phyloP scores from a whole-genome alignment of 2,113 vertebrate genomes.

The Eidolon helvum region DNA sequence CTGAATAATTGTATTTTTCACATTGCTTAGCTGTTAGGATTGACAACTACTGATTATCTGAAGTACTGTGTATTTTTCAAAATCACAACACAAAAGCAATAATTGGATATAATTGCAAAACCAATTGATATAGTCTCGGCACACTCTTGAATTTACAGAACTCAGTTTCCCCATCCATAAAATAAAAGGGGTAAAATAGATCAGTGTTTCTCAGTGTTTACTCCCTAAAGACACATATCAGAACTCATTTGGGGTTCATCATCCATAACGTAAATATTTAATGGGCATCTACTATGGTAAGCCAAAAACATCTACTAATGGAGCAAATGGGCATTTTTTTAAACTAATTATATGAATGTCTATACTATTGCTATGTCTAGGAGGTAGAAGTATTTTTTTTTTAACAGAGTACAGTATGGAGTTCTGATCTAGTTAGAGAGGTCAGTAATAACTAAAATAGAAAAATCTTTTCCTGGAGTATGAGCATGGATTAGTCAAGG shows the following conservation, averaged over 20 bases:
- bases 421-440: not conserved
- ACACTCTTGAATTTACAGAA: constrained; percentile 6
- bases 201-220: not conserved
- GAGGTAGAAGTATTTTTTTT: not conserved
- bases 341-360: not conserved
- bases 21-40: constrained; percentile 54
- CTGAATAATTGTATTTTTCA: constrained; percentile 70
- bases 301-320: not conserved
- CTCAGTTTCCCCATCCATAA: constrained; percentile 43
- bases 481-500: not conserved
- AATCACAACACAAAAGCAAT: constrained; percentile 58
- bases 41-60: constrained; percentile 66
- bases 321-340: not conserved
- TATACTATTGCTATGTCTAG: not conserved
- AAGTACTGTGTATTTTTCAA: constrained; percentile 48
- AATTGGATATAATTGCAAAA: constrained; percentile 60
- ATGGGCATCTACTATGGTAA: not conserved
- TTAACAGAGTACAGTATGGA: not conserved
- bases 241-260: not conserved
- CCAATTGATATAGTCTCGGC: not conserved
- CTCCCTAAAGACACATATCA: not conserved
- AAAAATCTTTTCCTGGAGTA: not conserved
- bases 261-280: constrained; percentile 30
- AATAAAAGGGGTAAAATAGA: not conserved
- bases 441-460: not conserved